Conservation (phyloP, 1,140 invertebrate species). For the Onthophagus taurus region DNA sequence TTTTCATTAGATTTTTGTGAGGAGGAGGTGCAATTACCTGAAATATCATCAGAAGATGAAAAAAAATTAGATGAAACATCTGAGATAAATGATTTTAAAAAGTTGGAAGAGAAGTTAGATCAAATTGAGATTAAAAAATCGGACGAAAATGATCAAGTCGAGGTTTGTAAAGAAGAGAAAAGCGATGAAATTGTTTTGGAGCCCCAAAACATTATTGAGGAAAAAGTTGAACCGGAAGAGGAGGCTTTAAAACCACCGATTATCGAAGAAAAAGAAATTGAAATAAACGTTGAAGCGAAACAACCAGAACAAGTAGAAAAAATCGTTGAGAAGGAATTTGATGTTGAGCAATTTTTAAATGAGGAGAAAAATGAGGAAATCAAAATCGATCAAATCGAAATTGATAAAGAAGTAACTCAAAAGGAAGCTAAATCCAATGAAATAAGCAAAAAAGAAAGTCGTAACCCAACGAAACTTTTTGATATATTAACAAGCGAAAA, state of each 20-base stretch:
- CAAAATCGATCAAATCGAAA: conserved; percentile 13
- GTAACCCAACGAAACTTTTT: conserved; percentile 37
- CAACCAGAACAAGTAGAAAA: no score
- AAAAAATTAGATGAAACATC: background rate
- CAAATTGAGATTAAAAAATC: background rate
- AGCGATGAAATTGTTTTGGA: background rate
- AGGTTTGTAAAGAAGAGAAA: conserved; percentile 3
- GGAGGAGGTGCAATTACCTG: background rate
- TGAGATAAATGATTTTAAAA: background rate
- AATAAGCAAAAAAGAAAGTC: conserved; percentile 1
- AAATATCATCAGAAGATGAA: background rate
- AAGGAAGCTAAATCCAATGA: conserved; percentile 3
- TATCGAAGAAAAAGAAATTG: no score
- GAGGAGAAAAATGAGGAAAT: no score
- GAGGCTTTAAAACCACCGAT: no score
- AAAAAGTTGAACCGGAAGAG: background rate
- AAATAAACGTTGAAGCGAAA: no score
- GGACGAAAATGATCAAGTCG: background rate
- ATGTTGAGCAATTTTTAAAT: no score
- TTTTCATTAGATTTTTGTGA: conserved; percentile 31
- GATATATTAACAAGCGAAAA: conserved; percentile 39
- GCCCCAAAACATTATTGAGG: background rate
- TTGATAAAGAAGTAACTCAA: background rate
- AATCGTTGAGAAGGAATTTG: no score
- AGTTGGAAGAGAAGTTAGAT: background rate